These are phyloP conservation scores for Mantis religiosa DNA, from an alignment of 2,888 invertebrate genomes.

Conservation along the genomic window DNA sequence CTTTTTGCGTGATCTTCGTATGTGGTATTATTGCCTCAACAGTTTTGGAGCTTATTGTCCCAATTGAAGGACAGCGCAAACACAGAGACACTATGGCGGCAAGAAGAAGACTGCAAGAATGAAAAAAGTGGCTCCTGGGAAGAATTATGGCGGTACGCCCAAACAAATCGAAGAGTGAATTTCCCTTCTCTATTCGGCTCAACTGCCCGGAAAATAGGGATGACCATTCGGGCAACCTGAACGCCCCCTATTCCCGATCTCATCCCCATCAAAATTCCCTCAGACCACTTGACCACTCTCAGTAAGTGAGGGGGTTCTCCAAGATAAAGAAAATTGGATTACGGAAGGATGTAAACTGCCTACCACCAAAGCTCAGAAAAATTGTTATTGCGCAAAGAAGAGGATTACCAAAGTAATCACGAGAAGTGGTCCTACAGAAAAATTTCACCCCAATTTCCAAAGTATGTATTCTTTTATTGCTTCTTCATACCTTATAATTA, in stretches of 20 bases:
- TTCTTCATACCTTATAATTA: too few species aligned
- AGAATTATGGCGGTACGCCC: constrained; percentile 19
- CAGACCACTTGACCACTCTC: constrained; percentile 8
- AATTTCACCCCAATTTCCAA: too few species aligned
- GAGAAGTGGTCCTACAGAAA: not conserved
- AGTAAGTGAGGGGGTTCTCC: not conserved
- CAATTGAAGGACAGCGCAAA: not conserved
- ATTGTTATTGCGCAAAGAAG: not conserved
- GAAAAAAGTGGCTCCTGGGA: constrained; percentile 17
- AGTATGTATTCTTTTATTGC: too few species aligned
- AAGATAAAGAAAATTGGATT: not conserved
- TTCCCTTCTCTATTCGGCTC: constrained; percentile 14
- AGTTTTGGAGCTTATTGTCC: not conserved
- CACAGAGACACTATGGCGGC: not conserved
- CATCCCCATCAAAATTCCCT: constrained; percentile 9
- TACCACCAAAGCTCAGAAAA: not conserved
- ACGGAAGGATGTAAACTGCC: not conserved
- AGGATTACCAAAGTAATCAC: not conserved
- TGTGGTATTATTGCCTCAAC: not conserved
- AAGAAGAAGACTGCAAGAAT: not conserved
- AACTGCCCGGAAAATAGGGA: constrained; percentile 16
- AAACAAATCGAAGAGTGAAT: constrained; percentile 19
- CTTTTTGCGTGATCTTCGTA: not conserved
- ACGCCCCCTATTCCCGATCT: not conserved
- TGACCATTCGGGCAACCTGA: constrained; percentile 10